Evolutionary conservation across 2,888 invertebrate genomes (phyloP).

Genomic region (Eudiplozoon nipponicum): DNA sequence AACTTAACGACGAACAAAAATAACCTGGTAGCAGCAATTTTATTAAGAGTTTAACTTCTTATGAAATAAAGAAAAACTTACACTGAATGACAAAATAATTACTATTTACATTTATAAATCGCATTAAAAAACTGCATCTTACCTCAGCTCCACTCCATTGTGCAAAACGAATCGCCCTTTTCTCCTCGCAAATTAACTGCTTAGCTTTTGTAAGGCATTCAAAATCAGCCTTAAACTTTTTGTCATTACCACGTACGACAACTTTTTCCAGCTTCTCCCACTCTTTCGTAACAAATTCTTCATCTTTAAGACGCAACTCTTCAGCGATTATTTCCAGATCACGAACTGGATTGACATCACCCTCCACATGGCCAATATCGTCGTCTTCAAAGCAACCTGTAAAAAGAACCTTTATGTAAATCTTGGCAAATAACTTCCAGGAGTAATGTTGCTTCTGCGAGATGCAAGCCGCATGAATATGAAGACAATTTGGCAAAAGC

Average conservation of each 20-base stretch:
- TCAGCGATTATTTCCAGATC: slow-evolving; percentile 82
- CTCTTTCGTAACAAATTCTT: slow-evolving; percentile 47
- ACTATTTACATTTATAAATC: too few species aligned
- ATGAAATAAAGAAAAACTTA: too few species aligned
- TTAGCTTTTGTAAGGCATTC: slow-evolving; percentile 48
- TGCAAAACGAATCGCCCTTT: slow-evolving; percentile 45
- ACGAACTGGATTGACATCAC: slow-evolving; percentile 76
- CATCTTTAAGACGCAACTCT: slow-evolving; percentile 67
- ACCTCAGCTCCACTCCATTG: slow-evolving; percentile 10
- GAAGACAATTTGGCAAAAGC: too few species aligned
- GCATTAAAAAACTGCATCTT: background rate
- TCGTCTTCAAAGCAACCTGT: slow-evolving; percentile 78
- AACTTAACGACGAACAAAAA: too few species aligned
- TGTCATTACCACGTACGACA: slow-evolving; percentile 47
- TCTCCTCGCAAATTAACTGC: slow-evolving; percentile 51
- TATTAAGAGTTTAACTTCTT: too few species aligned
- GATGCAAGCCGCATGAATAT: too few species aligned
- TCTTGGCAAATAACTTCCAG: too few species aligned
- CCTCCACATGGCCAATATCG: slow-evolving; percentile 85
- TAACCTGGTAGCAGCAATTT: too few species aligned
- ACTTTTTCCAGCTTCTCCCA: slow-evolving; percentile 52
- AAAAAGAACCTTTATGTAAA: too few species aligned
- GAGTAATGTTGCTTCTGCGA: too few species aligned
- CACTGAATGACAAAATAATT: background rate
- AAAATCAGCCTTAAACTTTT: slow-evolving; percentile 77